Conservation (phyloP, 2,888 invertebrate genomes). For the Achlya flavicornis region DNA sequence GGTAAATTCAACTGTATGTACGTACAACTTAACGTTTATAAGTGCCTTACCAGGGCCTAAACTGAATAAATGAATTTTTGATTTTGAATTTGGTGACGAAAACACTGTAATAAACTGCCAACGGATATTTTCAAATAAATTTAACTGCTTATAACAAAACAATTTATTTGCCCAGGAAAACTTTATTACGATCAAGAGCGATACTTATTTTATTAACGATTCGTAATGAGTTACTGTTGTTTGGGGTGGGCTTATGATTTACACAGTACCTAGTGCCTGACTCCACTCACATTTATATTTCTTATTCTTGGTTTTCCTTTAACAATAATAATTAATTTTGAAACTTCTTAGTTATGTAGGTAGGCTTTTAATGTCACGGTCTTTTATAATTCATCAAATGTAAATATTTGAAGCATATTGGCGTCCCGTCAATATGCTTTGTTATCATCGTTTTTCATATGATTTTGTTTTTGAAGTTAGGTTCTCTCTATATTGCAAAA, state of each 20-base stretch:
- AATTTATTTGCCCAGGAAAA: constrained; percentile 21
- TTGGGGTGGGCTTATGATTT: constrained; percentile 2
- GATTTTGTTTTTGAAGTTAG: background rate
- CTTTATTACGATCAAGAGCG: constrained; percentile 20
- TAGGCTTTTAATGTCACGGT: too few relatives aligned
- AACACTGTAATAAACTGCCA: background rate
- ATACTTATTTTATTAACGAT: constrained; percentile 13
- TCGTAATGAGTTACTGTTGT: constrained; percentile 13
- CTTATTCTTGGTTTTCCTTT: too few relatives aligned
- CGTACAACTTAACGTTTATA: too few relatives aligned
- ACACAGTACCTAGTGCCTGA: background rate
- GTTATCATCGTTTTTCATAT: background rate
- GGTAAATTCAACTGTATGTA: too few relatives aligned
- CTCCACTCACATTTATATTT: background rate
- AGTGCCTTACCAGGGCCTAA: too few relatives aligned
- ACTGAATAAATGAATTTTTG: too few relatives aligned
- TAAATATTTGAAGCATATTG: background rate
- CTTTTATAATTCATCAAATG: too few relatives aligned
- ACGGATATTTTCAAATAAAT: background rate
- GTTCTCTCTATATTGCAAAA: background rate
- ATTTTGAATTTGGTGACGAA: too few relatives aligned
- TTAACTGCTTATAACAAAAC: constrained; percentile 20
- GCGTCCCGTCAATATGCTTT: too few relatives aligned
- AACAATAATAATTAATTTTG: too few relatives aligned
- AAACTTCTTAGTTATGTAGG: too few relatives aligned